phyloP scores from a whole-genome alignment of 2,888 invertebrate species.

The Mythimna lalbum region DNA sequence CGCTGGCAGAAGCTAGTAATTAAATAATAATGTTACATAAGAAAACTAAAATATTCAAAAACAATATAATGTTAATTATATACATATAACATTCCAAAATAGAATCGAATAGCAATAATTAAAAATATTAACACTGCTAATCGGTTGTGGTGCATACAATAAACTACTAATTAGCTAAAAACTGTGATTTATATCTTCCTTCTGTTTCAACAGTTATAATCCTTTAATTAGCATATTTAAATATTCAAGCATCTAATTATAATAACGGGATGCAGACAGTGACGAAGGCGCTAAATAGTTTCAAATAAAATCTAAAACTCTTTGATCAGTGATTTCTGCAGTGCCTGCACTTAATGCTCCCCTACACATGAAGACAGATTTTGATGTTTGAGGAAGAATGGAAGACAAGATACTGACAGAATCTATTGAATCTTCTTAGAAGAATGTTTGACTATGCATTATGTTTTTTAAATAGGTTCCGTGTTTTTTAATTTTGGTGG shows the following conservation, averaged over 20 bases:
- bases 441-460: too few species aligned
- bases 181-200: conserved; percentile 61
- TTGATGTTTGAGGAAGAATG: too few species aligned
- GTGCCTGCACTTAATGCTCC: too few species aligned
- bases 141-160: conserved; percentile 34
- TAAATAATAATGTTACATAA: background rate
- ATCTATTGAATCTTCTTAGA: too few species aligned
- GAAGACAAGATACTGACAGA: too few species aligned
- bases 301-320: background rate
- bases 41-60: background rate
- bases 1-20: too few species aligned
- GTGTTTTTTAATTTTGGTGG: too few species aligned
- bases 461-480: too few species aligned
- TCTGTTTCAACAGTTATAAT: conserved; percentile 49
- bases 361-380: too few species aligned
- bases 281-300: conserved; percentile 30
- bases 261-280: conserved; percentile 47
- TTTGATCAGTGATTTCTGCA: too few species aligned
- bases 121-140: conserved; percentile 26
- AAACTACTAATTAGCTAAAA: conserved; percentile 51
- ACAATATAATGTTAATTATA: conserved; percentile 16
- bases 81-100: background rate
- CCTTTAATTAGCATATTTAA: conserved; percentile 45
- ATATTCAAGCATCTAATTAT: background rate
- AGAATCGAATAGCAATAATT: conserved; percentile 18